Conservation (phyloP, 2,113 vertebrate genomes). For the Melanerpes formicivorus region DNA sequence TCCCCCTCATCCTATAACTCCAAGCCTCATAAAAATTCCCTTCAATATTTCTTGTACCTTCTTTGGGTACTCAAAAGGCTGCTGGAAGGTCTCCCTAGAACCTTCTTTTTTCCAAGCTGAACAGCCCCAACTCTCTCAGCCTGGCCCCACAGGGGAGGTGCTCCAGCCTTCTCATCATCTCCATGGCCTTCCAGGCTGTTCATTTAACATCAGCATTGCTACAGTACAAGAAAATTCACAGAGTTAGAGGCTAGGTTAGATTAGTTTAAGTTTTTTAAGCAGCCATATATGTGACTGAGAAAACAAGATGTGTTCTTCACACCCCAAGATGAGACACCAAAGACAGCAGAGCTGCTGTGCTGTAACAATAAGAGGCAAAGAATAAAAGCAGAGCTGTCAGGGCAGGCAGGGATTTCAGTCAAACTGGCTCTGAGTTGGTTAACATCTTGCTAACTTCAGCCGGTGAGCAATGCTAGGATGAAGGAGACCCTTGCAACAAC, state of each 20-base stretch:
- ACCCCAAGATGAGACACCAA: background rate
- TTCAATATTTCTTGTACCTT: too few relatives aligned
- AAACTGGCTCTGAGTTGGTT: background rate
- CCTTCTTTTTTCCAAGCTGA: too few relatives aligned
- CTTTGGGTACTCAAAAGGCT: too few relatives aligned
- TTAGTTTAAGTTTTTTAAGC: background rate
- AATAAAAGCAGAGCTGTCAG: background rate
- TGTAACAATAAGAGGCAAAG: background rate
- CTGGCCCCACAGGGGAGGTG: too few relatives aligned
- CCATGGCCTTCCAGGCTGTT: background rate
- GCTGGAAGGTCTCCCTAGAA: too few relatives aligned
- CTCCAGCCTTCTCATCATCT: too few relatives aligned
- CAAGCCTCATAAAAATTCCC: too few relatives aligned
- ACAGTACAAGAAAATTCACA: accelerated
- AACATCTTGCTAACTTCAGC: background rate
- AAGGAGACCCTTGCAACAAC: background rate
- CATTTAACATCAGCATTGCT: background rate
- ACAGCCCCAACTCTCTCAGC: too few relatives aligned
- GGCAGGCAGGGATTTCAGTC: background rate
- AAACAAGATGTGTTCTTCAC: background rate
- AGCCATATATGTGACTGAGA: background rate
- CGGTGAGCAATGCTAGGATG: background rate
- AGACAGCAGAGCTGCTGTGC: background rate
- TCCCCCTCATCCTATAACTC: too few relatives aligned
- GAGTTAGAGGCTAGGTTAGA: background rate